Conservation (phyloP, 2,888 invertebrate genomes). For the Hypena proboscidalis region DNA sequence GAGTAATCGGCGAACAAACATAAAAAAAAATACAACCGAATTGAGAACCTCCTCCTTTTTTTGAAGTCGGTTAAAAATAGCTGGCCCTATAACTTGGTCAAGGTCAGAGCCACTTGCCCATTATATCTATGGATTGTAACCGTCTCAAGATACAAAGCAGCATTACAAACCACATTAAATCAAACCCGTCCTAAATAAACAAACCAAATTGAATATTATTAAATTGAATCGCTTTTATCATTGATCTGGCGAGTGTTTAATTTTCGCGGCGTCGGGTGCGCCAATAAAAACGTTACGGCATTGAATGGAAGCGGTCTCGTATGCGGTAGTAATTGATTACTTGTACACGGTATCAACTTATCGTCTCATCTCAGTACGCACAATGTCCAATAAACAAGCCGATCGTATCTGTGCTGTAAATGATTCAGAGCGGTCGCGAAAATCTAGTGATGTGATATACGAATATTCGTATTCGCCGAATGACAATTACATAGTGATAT, state of each 20-base stretch:
- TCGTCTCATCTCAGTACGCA: conserved; percentile 72
- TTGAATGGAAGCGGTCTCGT: conserved; percentile 60
- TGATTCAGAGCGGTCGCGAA: conserved; percentile 70
- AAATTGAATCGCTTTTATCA: conserved; percentile 65
- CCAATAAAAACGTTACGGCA: conserved; percentile 69
- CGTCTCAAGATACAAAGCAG: conserved; percentile 7
- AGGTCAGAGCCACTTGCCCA: no score
- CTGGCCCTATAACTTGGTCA: no score
- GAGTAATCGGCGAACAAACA: no score
- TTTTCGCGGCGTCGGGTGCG: conserved; percentile 64
- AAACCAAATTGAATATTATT: conserved; percentile 54
- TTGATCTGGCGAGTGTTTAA: conserved; percentile 70
- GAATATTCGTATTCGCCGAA: no score
- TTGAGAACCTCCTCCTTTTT: no score
- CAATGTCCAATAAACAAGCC: conserved; percentile 82
- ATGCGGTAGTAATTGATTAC: conserved; percentile 76
- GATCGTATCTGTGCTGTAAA: conserved; percentile 78
- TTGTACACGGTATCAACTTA: conserved; percentile 71
- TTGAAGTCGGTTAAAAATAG: no score
- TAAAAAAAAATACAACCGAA: no score
- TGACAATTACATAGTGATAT: no score
- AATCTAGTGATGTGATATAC: no score
- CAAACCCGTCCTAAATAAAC: conserved; percentile 54
- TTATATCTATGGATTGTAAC: no score
- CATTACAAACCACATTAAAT: conserved; percentile 33